Conservation (phyloP, 2,888 invertebrate species). For the Fragum sueziense region DNA sequence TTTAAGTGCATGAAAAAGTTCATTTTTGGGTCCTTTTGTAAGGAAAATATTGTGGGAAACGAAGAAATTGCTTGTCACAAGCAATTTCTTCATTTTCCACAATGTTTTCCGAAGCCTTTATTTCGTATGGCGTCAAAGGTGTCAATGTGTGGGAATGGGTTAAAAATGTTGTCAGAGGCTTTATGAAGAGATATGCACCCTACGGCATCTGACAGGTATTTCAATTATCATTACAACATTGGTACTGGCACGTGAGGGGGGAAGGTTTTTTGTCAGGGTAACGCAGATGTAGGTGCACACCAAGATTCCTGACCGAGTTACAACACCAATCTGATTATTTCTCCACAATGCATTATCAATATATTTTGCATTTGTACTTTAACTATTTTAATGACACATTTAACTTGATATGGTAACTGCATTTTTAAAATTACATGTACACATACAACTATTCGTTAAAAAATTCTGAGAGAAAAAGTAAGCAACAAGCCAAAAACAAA, state of each 20-base stretch:
- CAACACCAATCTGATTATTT: too few relatives aligned
- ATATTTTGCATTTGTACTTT: too few relatives aligned
- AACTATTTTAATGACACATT: too few relatives aligned
- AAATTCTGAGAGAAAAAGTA: too few relatives aligned
- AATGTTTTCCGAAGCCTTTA: background rate
- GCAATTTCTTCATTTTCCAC: background rate
- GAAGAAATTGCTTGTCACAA: background rate
- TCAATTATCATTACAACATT: background rate
- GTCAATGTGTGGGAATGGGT: background rate
- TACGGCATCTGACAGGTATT: background rate
- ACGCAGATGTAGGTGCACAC: background rate
- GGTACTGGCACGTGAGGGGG: background rate
- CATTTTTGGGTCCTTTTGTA: background rate
- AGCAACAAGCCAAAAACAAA: too few relatives aligned
- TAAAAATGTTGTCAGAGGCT: constrained; percentile 5
- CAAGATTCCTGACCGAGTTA: background rate
- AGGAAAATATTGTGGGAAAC: constrained; percentile 7
- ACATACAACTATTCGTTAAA: too few relatives aligned
- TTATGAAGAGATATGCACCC: too few relatives aligned
- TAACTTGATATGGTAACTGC: too few relatives aligned
- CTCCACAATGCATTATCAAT: too few relatives aligned
- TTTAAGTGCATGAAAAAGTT: background rate
- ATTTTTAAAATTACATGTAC: too few relatives aligned
- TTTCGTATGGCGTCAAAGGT: background rate
- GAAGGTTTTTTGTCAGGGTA: background rate